phyloP scores from a whole-genome alignment of 2,797 vertebrate genomes.

The Acrossocheilus fasciatus region DNA sequence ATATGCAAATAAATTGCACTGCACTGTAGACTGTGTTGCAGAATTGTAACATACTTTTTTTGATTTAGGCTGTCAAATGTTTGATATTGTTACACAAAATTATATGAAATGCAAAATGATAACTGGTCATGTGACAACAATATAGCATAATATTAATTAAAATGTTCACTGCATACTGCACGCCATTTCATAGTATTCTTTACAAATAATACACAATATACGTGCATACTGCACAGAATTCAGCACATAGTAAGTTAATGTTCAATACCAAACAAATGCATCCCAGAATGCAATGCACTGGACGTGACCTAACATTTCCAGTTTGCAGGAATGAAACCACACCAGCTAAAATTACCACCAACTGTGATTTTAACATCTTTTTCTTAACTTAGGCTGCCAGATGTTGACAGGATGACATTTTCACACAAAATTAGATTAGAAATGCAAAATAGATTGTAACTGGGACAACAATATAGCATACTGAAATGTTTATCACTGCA shows the following conservation, averaged over 20 bases:
- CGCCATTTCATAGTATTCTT: background rate
- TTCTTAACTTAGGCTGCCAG: background rate
- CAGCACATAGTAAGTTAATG: background rate
- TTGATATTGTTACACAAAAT: background rate
- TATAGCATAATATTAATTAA: background rate
- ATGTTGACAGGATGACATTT: background rate
- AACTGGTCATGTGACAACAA: background rate
- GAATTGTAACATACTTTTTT: too few species aligned
- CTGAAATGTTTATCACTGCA: background rate
- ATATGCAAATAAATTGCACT: background rate
- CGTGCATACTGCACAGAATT: background rate
- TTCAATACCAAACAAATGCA: background rate
- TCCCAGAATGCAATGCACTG: background rate
- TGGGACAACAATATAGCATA: background rate
- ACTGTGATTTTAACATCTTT: background rate
- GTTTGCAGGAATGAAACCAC: background rate
- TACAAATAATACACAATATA: background rate
- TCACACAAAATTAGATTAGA: background rate
- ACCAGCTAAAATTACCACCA: background rate
- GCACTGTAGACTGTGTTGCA: background rate
- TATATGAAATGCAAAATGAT: background rate
- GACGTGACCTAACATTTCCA: conserved; percentile 6
- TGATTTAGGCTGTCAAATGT: background rate
- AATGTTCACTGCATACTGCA: background rate
- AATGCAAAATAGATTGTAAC: background rate